Conservation (phyloP, 2,888 invertebrate species). For the Gnatocerus cornutus region DNA sequence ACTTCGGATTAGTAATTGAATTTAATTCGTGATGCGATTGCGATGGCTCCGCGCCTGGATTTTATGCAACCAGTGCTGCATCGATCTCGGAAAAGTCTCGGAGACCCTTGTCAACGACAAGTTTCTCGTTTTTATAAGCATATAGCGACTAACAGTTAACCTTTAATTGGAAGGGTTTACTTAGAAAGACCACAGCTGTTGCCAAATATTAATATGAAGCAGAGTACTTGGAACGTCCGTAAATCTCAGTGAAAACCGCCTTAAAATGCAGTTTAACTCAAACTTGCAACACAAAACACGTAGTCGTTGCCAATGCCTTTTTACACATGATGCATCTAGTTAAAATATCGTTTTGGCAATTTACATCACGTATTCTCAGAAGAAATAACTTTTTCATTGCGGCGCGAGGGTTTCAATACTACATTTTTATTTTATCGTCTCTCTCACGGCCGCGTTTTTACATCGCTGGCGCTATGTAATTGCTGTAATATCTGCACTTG, state of each 20-base stretch:
- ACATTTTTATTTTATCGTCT: neutral
- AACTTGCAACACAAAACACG: slow-evolving; percentile 39
- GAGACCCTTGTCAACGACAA: slow-evolving; percentile 55
- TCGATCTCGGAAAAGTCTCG: slow-evolving; percentile 48
- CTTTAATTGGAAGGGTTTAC: slow-evolving; percentile 56
- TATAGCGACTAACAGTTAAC: slow-evolving; percentile 53
- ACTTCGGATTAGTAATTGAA: neutral
- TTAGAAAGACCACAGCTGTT: slow-evolving; percentile 56
- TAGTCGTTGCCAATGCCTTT: slow-evolving; percentile 28
- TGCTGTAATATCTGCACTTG: neutral
- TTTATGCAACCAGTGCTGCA: slow-evolving; percentile 36
- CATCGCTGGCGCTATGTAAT: no score
- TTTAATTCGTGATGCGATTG: no score
- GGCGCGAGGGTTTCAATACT: slow-evolving; percentile 9
- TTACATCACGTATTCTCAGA: slow-evolving; percentile 22
- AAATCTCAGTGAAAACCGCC: slow-evolving; percentile 45
- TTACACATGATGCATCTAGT: slow-evolving; percentile 34
- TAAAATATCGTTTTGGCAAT: slow-evolving; percentile 36
- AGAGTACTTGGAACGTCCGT: slow-evolving; percentile 51
- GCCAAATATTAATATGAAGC: slow-evolving; percentile 57
- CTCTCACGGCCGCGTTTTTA: neutral
- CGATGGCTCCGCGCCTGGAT: slow-evolving; percentile 15
- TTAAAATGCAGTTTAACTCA: slow-evolving; percentile 38
- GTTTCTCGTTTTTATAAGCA: slow-evolving; percentile 55
- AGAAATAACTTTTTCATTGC: slow-evolving; percentile 32